Evolutionary conservation across 1,140 invertebrate genomes (phyloP).

Genomic region (Drosophila mojavensis): DNA sequence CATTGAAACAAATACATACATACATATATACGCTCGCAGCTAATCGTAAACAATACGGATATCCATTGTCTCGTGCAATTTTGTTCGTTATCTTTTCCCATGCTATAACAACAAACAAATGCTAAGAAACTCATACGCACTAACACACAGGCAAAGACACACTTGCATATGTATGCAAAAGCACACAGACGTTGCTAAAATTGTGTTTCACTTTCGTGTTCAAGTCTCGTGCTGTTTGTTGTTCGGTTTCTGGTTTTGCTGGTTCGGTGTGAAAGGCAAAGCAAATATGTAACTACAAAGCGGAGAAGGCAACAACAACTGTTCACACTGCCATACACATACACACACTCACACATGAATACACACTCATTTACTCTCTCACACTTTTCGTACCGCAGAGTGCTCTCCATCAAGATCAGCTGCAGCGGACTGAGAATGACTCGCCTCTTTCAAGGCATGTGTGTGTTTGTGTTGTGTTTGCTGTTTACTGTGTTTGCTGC

Average conservation of each 20-base stretch:
- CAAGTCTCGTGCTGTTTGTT: conserved; percentile 68
- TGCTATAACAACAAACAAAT: conserved; percentile 51
- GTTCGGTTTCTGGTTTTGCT: conserved; percentile 55
- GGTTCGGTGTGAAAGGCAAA: conserved; percentile 44
- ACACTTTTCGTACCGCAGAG: conserved; percentile 23
- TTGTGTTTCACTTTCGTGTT: conserved; percentile 76
- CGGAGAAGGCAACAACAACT: conserved; percentile 28
- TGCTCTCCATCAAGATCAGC: conserved; percentile 65
- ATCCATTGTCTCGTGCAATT: conserved; percentile 44
- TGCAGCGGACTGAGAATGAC: conserved; percentile 60
- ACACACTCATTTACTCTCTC: conserved; percentile 24
- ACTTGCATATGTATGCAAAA: conserved; percentile 43
- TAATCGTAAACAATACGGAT: conserved; percentile 16
- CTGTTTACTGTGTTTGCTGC: conserved; percentile 20
- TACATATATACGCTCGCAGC: not conserved
- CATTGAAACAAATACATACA: not conserved
- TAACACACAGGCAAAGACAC: conserved; percentile 33
- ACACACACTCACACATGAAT: not conserved
- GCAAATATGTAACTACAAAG: conserved; percentile 45
- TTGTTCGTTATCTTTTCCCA: conserved; percentile 50
- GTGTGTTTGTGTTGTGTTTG: conserved; percentile 19
- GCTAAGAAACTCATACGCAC: conserved; percentile 31
- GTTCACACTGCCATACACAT: not conserved
- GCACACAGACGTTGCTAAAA: conserved; percentile 44
- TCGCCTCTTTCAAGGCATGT: conserved; percentile 37